Percentiles rank a stretch among this genome's conserved stretches.
Conservation (phyloP, 2,888 invertebrate genomes). For the Agriotes lineatus region DNA sequence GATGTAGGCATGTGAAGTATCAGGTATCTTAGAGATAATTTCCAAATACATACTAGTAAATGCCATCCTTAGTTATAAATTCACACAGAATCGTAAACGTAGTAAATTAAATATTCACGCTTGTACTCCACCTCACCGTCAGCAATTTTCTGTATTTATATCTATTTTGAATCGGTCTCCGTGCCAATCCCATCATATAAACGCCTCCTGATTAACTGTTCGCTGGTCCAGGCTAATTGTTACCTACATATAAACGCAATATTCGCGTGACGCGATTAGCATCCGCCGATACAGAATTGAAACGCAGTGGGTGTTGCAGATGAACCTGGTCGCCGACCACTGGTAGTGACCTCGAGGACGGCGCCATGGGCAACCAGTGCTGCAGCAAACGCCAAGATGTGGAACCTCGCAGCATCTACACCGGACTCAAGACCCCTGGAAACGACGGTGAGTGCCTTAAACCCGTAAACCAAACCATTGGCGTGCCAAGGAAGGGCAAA, state of each 20-base stretch:
- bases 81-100: too few relatives aligned
- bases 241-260: conserved; percentile 30
- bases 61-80: too few relatives aligned
- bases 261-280: conserved; percentile 32
- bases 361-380: conserved; percentile 87
- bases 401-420: conserved; percentile 49
- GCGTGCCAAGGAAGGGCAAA: too few relatives aligned
- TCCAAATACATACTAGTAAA: too few relatives aligned
- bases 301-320: conserved; percentile 50
- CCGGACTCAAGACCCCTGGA: conserved; percentile 50
- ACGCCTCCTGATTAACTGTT: conserved; percentile 35
- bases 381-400: conserved; percentile 82
- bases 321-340: conserved; percentile 48
- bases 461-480: not conserved
- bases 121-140: too few relatives aligned
- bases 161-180: not conserved
- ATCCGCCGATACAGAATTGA: conserved; percentile 32
- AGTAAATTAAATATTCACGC: too few relatives aligned
- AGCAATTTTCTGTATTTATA: too few relatives aligned
- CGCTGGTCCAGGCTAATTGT: conserved; percentile 34
- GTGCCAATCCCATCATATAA: not conserved
- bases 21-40: too few relatives aligned
- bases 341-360: conserved; percentile 52
- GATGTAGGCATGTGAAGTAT: too few relatives aligned
- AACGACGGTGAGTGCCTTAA: conserved; percentile 49